These are phyloP conservation scores for Diacarnus erythraeanus DNA, from an alignment of 37 sponge, comb jelly and placozoan species.

Conservation along the genomic window DNA sequence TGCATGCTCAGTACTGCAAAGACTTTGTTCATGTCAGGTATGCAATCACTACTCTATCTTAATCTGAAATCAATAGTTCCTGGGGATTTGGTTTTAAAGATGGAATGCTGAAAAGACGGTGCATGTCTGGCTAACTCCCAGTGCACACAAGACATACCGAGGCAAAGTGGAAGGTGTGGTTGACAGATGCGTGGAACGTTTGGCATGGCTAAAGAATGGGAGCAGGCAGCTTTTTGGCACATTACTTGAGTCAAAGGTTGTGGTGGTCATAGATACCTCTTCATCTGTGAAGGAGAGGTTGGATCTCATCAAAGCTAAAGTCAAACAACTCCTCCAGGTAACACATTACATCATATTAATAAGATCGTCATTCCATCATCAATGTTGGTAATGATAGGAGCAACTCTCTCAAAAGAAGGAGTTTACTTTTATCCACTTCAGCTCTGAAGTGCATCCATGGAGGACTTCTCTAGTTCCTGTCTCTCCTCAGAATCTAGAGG, in stretches of 20 bases:
- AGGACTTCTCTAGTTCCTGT: conserved; percentile 55
- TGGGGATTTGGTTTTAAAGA: neutral
- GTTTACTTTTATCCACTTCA: conserved; percentile 75
- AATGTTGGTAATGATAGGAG: conserved; percentile 18
- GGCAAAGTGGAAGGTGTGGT: conserved; percentile 34
- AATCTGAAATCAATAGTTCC: too few species aligned
- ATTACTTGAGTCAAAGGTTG: conserved; percentile 72
- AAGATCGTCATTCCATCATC: neutral
- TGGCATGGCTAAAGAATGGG: conserved; percentile 77
- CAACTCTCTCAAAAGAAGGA: conserved; percentile 57
- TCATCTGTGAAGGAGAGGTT: conserved; percentile 75
- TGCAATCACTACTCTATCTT: too few species aligned
- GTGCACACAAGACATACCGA: conserved; percentile 14
- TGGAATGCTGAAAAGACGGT: conserved; percentile 46
- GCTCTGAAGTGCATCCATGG: conserved; percentile 55
- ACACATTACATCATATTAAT: neutral
- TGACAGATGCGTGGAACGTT: conserved; percentile 32
- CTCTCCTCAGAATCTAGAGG: conserved; percentile 53
- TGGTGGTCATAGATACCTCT: conserved; percentile 78
- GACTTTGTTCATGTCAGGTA: conserved; percentile 83
- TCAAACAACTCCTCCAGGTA: conserved; percentile 64
- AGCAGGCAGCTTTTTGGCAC: conserved; percentile 93
- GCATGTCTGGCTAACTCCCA: conserved; percentile 61
- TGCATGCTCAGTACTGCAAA: conserved; percentile 77
- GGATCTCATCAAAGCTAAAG: conserved; percentile 69